phyloP scores from a whole-genome alignment of 2,888 invertebrate genomes.

The Yponomeuta malinellus region DNA sequence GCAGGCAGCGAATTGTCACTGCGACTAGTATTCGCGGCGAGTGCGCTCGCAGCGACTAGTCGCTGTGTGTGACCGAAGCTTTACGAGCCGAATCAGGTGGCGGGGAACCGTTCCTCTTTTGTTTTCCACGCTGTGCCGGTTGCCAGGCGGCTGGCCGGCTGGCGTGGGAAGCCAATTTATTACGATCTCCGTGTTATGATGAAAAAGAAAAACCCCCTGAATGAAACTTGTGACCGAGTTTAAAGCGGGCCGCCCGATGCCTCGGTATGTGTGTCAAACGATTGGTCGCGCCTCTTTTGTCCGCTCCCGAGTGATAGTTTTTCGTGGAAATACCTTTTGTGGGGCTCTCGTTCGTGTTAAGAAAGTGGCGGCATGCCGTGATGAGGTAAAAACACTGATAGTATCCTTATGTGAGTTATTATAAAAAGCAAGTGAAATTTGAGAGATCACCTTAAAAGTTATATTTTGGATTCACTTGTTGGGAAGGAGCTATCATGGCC shows the following conservation, averaged over 20 bases:
- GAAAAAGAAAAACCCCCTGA: slow-evolving; percentile 25
- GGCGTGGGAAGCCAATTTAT: slow-evolving; percentile 46
- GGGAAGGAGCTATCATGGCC: no score
- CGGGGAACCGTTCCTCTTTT: neutral
- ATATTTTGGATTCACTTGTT: neutral
- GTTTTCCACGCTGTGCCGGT: slow-evolving; percentile 23
- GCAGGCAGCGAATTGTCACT: no score
- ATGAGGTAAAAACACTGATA: neutral
- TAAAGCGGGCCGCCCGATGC: slow-evolving; percentile 4
- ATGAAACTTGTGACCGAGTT: slow-evolving; percentile 37
- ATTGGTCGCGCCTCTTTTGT: neutral
- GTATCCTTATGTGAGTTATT: neutral
- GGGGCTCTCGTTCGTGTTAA: neutral
- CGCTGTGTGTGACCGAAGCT: no score
- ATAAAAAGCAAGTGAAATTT: neutral
- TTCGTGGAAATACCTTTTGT: neutral
- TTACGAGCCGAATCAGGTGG: neutral
- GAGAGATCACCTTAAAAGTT: neutral
- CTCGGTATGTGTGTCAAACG: slow-evolving; percentile 1
- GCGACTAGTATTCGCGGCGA: no score
- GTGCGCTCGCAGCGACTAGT: no score
- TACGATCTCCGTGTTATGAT: slow-evolving; percentile 23
- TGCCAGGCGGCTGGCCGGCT: slow-evolving; percentile 34
- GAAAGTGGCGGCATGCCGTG: neutral
- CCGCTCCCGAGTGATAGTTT: neutral